Evolutionary conservation across 1,140 invertebrate genomes (phyloP).

Genomic region (Formica selysi): DNA sequence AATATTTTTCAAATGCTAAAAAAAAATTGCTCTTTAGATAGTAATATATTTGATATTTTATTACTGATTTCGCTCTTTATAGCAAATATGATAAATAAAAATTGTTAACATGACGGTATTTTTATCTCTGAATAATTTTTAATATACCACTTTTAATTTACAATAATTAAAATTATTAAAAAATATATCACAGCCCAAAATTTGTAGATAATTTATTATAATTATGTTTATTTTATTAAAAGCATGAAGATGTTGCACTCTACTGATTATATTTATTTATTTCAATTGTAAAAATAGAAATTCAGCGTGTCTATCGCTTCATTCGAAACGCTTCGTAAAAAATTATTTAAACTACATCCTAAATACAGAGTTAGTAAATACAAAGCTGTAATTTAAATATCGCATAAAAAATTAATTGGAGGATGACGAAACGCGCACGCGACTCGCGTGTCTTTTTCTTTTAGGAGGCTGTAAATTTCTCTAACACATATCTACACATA

Average conservation of each 20-base stretch:
- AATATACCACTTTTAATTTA: background rate
- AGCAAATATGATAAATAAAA: background rate
- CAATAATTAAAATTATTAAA: background rate
- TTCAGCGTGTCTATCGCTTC: background rate
- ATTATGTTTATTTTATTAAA: background rate
- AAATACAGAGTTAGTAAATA: background rate
- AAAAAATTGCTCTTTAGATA: background rate
- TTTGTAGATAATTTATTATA: background rate
- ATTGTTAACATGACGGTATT: background rate
- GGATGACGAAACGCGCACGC: background rate
- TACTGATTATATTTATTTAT: background rate
- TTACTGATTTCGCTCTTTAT: background rate
- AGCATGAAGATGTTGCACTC: background rate
- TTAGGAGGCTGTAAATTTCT: conserved; percentile 4
- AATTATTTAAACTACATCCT: background rate
- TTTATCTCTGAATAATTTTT: background rate
- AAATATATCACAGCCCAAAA: background rate
- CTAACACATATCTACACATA: conserved; percentile 8
- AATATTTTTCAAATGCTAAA: background rate
- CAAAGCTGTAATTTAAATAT: background rate
- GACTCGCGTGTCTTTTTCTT: background rate
- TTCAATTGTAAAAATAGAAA: background rate
- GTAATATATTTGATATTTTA: background rate
- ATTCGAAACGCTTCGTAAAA: background rate
- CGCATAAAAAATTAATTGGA: background rate